Base-by-base conservation (phyloP, 1,140 invertebrate genomes). In the Aphelinus atriplicis region DNA sequence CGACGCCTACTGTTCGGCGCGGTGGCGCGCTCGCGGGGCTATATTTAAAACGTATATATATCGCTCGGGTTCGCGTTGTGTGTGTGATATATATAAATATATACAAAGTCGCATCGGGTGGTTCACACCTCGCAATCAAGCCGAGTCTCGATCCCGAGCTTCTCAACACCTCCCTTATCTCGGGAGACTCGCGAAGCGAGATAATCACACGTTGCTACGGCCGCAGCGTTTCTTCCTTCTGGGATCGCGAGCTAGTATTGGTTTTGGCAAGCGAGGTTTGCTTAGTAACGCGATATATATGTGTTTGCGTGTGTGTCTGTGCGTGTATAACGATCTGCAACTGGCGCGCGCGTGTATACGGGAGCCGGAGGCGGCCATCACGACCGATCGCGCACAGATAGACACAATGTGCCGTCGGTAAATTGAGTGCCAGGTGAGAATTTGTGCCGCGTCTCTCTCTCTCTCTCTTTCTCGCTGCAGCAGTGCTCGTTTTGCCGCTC, bases 161-260 rank as follows among this genome's bases (percentile, higher is more conserved):
- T 84, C 83, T 87, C 86, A 86, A 87, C 86, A 86, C 86, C 83
- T 85, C 79, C 71, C 76, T 83, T 85, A 75, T 75, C 51, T 53
- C 51, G 9, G 50, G 67, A 5, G 71, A 10, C 62, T 75, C 80
- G 75, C 76, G 76, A 62, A 70, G 50, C 6, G 62, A 46, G 77
- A 79, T 87, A 87, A 87, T 87, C 82, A 85, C 83, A 86, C 75
- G 86, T 83, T 86, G 74, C 78, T 46, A 60, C 26, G 48, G 67
- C 70, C 66, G 75, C 78, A 48, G 43, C 64, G 42, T 42, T 48
- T 6, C 63, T n/a, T 26, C 7, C 45, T 62, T 42, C n/a, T 45
- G 43, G 46, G 61, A 26, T 46, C 53, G 1, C 26, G 26, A 26
- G 26, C 26, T 26, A 61, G 68, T 80, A 79, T 79, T 78, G 78